Conservation (phyloP, 2,888 invertebrate genomes). For the Drosophila testacea region DNA sequence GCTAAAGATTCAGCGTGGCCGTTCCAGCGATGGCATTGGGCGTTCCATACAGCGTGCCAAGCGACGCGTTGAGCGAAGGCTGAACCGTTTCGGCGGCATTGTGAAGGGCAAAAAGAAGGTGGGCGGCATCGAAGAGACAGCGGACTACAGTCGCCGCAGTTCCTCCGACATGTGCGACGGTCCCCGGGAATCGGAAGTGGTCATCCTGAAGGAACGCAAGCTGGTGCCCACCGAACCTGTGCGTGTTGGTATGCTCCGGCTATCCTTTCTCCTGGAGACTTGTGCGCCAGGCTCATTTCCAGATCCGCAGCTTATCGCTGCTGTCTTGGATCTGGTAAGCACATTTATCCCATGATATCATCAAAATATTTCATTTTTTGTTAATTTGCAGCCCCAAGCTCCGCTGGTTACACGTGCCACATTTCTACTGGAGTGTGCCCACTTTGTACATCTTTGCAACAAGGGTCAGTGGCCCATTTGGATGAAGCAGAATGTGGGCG, state of each 20-base stretch:
- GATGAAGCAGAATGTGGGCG: constrained; percentile 93
- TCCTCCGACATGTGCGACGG: constrained; percentile 93
- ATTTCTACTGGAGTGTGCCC: constrained; percentile 96
- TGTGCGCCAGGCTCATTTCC: constrained; percentile 98
- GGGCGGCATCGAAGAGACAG: constrained; percentile 94
- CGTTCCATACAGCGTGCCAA: constrained; percentile 92
- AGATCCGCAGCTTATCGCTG: constrained; percentile 97
- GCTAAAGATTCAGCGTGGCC: constrained; percentile 84
- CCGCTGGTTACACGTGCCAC: constrained; percentile 97
- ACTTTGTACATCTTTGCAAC: constrained; percentile 98
- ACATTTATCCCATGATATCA: too few species aligned
- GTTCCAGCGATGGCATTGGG: constrained; percentile 86
- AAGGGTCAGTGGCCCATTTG: constrained; percentile 99
- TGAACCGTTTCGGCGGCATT: constrained; percentile 93
- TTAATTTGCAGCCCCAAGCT: constrained; percentile 91
- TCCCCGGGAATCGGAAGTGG: constrained; percentile 93
- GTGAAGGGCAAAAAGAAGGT: constrained; percentile 95
- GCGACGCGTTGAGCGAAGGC: constrained; percentile 94
- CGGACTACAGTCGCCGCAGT: constrained; percentile 92
- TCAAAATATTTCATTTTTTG: constrained; percentile 27
- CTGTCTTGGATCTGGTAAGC: constrained; percentile 95
- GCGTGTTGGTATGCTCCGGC: constrained; percentile 94
- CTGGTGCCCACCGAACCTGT: constrained; percentile 92
- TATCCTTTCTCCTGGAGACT: constrained; percentile 96
- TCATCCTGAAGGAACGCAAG: constrained; percentile 94